Evolutionary conservation across 1,140 invertebrate genomes (phyloP), one percentile per base, ranked within the genome.

Genomic region (Zeugodacus cucurbitae): DNA sequence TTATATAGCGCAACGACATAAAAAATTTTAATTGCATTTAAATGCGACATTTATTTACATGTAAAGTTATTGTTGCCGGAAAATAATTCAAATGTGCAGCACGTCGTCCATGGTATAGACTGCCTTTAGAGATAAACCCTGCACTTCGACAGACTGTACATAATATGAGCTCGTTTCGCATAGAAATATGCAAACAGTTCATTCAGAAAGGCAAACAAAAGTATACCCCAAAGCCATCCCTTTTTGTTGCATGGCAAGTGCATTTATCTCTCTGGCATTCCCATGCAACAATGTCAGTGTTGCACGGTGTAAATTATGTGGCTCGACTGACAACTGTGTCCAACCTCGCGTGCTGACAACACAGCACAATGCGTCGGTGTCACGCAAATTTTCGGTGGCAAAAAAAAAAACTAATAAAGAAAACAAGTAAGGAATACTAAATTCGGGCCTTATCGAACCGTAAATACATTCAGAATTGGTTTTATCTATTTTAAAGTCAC

Each of bases 21-120:
- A 92, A 92, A 91, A 91, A 89, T 92, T 92, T 92, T 92, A 92
- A 92, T 92, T 92, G 91, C 91, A 92, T 92, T 92, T 92, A 92
- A 92, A 92, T 92, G 91, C 91, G 90, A 92, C 91, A 92, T 92
- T 92, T 92, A 92, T 92, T 92, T 92, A 90, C 91, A 90, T 92
- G 90, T 92, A 91, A 92, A 92, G 92, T 92, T 92, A 92, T 92
- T 91, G 91, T 78, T 88, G 90, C 89, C 89, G 90, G 90, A 90
- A 92, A 92, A 92, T 92, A 90, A 90, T 91, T 92, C 90, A 90
- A 88, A 85, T 54, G 48, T 89, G 41, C 82, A 87, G 64, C 85
- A 88, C 90, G 11, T 22, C 2, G 3, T 29, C 29, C 22, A 32
- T 0, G 17, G 17, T 14, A 74, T 14, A 48, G 44, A 48, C 44